Conservation (phyloP, 2,113 vertebrate species). For the Carassius gibelio region DNA sequence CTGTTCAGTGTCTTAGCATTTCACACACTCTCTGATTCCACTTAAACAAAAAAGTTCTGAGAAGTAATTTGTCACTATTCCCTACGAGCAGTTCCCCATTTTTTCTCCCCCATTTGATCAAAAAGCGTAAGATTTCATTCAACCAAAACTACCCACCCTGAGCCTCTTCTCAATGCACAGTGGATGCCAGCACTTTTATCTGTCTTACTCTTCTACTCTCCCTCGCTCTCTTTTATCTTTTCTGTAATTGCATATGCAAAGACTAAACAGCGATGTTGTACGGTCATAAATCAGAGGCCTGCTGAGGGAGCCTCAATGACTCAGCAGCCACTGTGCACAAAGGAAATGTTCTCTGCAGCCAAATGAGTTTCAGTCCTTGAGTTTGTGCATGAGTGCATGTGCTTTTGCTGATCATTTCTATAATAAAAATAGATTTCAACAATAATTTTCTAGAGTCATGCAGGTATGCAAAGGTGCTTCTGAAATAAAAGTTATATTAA, state of each 20-base stretch:
- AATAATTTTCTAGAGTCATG: too few species aligned
- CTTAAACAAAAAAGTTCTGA: slow-evolving; percentile 22
- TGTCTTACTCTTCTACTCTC: slow-evolving; percentile 55
- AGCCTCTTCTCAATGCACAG: neutral
- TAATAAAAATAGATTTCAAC: neutral
- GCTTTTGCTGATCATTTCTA: neutral
- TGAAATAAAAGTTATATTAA: too few species aligned
- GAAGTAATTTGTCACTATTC: slow-evolving; percentile 2
- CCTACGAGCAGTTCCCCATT: neutral
- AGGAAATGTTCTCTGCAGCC: slow-evolving; percentile 9
- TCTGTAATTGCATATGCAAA: slow-evolving; percentile 69
- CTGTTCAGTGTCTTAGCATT: neutral
- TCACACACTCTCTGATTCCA: neutral
- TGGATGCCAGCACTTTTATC: slow-evolving; percentile 18
- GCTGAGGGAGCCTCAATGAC: slow-evolving; percentile 52
- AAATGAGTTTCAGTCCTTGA: neutral
- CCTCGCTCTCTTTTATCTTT: slow-evolving; percentile 43
- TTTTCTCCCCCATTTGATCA: slow-evolving; percentile 57
- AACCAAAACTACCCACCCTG: neutral
- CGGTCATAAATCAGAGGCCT: slow-evolving; percentile 66
- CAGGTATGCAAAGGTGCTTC: too few species aligned
- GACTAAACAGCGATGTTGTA: slow-evolving; percentile 51
- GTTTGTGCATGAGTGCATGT: neutral
- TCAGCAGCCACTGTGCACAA: slow-evolving; percentile 26
- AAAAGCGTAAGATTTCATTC: slow-evolving; percentile 48